These are phyloP conservation scores for Magallana gigas DNA, from an alignment of 1,140 invertebrate species.

Conservation along the genomic window DNA sequence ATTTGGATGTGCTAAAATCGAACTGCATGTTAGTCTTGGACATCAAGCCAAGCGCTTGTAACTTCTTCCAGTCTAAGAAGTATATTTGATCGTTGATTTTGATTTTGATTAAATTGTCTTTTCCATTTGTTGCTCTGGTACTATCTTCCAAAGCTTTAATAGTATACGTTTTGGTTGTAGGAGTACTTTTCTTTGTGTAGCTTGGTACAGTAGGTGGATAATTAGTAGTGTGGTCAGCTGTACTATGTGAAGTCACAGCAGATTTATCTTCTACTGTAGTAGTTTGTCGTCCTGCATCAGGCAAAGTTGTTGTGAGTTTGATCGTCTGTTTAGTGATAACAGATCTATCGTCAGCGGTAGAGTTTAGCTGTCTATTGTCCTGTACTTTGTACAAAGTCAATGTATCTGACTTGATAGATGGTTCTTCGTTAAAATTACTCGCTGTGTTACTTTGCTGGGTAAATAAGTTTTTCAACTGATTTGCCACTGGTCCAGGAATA, in stretches of 20 bases:
- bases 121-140: neutral
- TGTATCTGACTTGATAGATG: neutral
- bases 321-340: neutral
- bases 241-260: neutral
- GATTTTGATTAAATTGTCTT: constrained; percentile 15
- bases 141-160: neutral
- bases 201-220: neutral
- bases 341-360: neutral
- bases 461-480: neutral
- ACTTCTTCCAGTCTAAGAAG: neutral
- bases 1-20: neutral
- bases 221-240: neutral
- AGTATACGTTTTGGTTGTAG: neutral
- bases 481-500: neutral
- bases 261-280: neutral
- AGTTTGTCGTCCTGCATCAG: neutral
- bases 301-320: neutral
- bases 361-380: neutral
- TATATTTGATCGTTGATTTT: constrained; percentile 16
- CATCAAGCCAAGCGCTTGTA: neutral
- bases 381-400: constrained; percentile 10
- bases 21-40: neutral
- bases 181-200: neutral
- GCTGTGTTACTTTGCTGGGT: neutral
- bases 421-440: neutral